phyloP scores from a whole-genome alignment of 2,888 invertebrate species.

The Cephus rjabovi region DNA sequence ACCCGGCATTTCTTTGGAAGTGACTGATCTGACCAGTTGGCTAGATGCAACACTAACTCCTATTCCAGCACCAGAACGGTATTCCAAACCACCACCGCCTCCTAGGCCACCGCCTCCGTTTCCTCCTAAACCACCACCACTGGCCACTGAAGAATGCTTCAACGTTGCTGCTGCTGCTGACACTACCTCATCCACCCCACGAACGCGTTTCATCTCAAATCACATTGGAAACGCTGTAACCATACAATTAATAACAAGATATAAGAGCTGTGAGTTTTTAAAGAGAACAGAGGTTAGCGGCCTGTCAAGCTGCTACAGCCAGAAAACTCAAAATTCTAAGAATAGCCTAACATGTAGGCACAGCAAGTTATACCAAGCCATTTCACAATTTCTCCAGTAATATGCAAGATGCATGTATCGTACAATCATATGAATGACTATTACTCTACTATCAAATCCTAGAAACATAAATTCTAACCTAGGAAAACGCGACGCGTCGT shows the following conservation, averaged over 20 bases:
- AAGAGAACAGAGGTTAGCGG: no score
- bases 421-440: no score
- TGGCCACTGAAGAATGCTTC: slow-evolving; percentile 66
- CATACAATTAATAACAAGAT: slow-evolving; percentile 28
- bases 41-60: slow-evolving; percentile 57
- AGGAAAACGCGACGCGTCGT: no score
- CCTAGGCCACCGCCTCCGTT: slow-evolving; percentile 57
- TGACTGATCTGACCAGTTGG: slow-evolving; percentile 61
- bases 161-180: slow-evolving; percentile 68
- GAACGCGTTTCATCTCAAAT: slow-evolving; percentile 76
- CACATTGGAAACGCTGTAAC: slow-evolving; percentile 72
- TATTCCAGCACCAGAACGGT: slow-evolving; percentile 62
- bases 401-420: no score
- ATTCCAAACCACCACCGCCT: slow-evolving; percentile 59
- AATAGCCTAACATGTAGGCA: no score
- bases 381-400: no score
- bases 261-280: no score
- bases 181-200: slow-evolving; percentile 64
- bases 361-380: no score
- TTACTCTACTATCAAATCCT: no score
- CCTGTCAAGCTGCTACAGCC: no score
- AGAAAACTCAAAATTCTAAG: no score
- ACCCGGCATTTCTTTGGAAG: slow-evolving; percentile 66
- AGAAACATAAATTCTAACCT: no score
- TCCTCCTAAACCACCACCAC: slow-evolving; percentile 66